phyloP scores from a whole-genome alignment of 1,140 invertebrate genomes.

The Episyrphus balteatus region DNA sequence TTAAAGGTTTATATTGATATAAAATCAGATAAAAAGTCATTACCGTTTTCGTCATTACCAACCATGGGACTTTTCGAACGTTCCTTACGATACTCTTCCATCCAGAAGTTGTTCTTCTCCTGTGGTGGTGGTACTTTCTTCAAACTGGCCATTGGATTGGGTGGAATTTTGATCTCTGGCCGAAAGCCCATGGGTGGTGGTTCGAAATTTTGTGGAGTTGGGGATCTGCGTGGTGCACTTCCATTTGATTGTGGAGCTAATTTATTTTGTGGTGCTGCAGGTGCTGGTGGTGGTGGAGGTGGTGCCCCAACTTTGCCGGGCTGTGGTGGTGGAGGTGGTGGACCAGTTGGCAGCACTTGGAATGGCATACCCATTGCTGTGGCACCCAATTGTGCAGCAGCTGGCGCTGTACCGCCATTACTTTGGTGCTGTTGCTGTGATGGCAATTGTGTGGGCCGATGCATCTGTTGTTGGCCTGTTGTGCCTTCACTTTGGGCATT shows the following conservation, averaged over 20 bases:
- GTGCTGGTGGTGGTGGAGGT: constrained; percentile 47
- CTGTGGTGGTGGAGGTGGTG: constrained; percentile 41
- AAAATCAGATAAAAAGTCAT: neutral
- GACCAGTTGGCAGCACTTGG: constrained; percentile 53
- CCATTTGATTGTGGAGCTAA: constrained; percentile 30
- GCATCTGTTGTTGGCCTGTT: constrained; percentile 27
- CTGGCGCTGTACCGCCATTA: constrained; percentile 20
- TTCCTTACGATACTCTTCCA: constrained; percentile 34
- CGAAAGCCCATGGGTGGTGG: constrained; percentile 38
- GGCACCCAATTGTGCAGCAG: constrained; percentile 26
- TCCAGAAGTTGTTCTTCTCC: constrained; percentile 36
- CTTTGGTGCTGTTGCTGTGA: constrained; percentile 24
- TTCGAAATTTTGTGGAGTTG: constrained; percentile 35
- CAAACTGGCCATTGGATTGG: constrained; percentile 49
- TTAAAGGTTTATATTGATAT: neutral
- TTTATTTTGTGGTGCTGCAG: constrained; percentile 37
- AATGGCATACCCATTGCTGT: constrained; percentile 50
- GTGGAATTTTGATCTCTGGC: constrained; percentile 56
- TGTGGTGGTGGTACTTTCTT: constrained; percentile 39
- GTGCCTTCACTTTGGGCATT: constrained; percentile 44
- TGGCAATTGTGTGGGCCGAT: constrained; percentile 25
- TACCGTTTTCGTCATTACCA: constrained; percentile 7
- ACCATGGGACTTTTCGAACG: constrained; percentile 29
- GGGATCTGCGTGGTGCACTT: constrained; percentile 36
- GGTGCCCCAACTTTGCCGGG: constrained; percentile 35